phyloP scores from a whole-genome alignment of 2,797 vertebrate species.

The Spea hammondii region DNA sequence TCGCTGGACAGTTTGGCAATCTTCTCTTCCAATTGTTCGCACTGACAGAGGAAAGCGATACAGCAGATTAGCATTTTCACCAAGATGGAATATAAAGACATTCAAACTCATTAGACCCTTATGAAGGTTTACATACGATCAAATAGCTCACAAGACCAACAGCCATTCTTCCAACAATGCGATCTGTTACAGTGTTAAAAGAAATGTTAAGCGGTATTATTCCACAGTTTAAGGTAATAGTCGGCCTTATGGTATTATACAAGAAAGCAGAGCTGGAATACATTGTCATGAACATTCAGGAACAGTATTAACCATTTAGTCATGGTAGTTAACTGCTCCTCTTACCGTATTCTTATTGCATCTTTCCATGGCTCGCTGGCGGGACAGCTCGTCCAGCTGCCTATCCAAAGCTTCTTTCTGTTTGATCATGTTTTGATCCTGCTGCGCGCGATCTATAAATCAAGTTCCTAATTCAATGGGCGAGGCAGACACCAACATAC shows the following conservation, averaged over 20 bases:
- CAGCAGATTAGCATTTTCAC: too few relatives aligned
- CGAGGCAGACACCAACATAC: background rate
- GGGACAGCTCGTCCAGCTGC: slow-evolving; percentile 70
- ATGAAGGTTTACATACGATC: too few relatives aligned
- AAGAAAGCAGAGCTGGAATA: too few relatives aligned
- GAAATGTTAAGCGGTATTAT: too few relatives aligned
- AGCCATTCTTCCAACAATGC: too few relatives aligned
- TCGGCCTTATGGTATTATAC: too few relatives aligned
- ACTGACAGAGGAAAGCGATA: slow-evolving; percentile 58
- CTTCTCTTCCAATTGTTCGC: slow-evolving; percentile 63
- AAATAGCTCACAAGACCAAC: too few relatives aligned
- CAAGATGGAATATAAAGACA: too few relatives aligned
- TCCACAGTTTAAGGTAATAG: too few relatives aligned
- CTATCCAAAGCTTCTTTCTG: slow-evolving; percentile 70
- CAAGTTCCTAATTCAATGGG: background rate
- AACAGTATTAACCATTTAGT: background rate
- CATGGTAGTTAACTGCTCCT: background rate
- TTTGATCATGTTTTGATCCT: slow-evolving; percentile 65
- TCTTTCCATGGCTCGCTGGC: slow-evolving; percentile 66
- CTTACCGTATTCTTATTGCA: slow-evolving; percentile 60
- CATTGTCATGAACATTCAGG: too few relatives aligned
- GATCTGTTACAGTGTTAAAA: too few relatives aligned
- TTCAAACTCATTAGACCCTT: too few relatives aligned
- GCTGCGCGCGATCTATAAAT: slow-evolving; percentile 66
- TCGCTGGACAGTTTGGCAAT: slow-evolving; percentile 68